A percentile compares a stretch with the other conserved stretches of the same genome.
These are phyloP conservation scores for Origma solitaria DNA, from an alignment of 2,113 vertebrate genomes.

Conservation along the genomic window DNA sequence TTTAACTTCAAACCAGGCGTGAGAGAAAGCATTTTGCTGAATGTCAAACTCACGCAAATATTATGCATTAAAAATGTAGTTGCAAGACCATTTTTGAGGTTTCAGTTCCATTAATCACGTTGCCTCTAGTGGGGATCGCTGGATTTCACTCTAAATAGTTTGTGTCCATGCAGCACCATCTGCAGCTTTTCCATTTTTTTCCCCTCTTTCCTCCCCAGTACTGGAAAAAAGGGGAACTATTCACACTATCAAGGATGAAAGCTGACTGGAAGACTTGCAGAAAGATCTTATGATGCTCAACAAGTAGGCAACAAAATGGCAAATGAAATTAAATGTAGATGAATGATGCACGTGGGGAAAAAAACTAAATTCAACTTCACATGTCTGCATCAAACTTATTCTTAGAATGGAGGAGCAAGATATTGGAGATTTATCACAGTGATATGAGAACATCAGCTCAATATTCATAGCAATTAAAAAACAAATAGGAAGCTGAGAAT, in stretches of 20 bases:
- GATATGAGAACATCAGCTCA: neutral
- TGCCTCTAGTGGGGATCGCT: neutral
- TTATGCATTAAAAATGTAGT: conserved; percentile 47
- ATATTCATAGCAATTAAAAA: neutral
- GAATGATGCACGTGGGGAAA: neutral
- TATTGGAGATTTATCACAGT: neutral
- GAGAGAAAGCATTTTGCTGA: conserved; percentile 20
- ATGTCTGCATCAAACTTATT: neutral
- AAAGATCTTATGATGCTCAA: neutral
- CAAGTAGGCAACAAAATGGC: neutral
- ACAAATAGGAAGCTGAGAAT: neutral
- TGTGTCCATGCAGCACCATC: neutral
- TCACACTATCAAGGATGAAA: neutral
- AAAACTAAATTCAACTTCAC: neutral
- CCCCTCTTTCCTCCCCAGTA: neutral
- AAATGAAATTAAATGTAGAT: neutral
- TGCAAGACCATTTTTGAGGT: conserved; percentile 21
- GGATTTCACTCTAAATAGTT: neutral
- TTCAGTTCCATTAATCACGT: neutral
- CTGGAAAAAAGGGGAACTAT: neutral
- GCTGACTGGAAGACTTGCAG: neutral
- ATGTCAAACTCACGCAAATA: conserved; percentile 10
- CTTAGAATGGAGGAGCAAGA: neutral
- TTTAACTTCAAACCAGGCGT: neutral
- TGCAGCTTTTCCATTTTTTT: neutral